Percentiles rank a stretch among this genome's conserved stretches.
Evolutionary conservation across 2,888 invertebrate genomes (phyloP).

Genomic region (Leucophora obtusa): DNA sequence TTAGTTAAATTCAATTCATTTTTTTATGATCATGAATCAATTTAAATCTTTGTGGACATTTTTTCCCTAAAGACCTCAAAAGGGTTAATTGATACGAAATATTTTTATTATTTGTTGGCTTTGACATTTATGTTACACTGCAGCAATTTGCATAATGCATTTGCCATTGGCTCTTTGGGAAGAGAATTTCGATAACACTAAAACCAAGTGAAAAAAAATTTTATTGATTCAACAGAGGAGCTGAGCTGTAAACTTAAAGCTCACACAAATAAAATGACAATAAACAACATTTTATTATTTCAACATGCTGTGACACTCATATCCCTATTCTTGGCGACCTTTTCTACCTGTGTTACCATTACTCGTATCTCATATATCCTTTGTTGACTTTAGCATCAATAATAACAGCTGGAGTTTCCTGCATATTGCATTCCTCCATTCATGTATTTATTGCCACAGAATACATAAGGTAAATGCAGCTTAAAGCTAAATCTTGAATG

Average conservation of each 20-base stretch:
- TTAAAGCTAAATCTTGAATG: slow-evolving; percentile 3
- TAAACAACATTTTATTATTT: slow-evolving; percentile 56
- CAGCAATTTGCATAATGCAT: slow-evolving; percentile 64
- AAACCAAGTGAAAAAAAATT: neutral
- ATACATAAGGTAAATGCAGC: slow-evolving; percentile 26
- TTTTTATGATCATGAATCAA: too few relatives aligned
- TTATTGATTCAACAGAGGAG: neutral
- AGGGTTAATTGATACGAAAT: slow-evolving; percentile 10
- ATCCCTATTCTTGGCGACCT: neutral
- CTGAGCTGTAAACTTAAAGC: neutral
- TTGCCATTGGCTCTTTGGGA: slow-evolving; percentile 21
- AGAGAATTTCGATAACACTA: neutral
- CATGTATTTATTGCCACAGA: neutral
- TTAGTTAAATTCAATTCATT: too few relatives aligned
- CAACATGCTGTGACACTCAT: slow-evolving; percentile 43
- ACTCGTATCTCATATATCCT: neutral
- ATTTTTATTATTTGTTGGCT: slow-evolving; percentile 29
- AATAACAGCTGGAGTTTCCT: slow-evolving; percentile 48
- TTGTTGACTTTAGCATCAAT: slow-evolving; percentile 23
- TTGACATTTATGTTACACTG: slow-evolving; percentile 41
- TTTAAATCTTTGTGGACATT: too few relatives aligned
- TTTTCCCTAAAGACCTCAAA: neutral
- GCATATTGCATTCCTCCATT: slow-evolving; percentile 8
- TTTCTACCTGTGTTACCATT: neutral
- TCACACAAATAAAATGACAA: slow-evolving; percentile 24